Percentiles rank a stretch among this genome's conserved stretches.
These are phyloP conservation scores for Melinopterus prodromus DNA, from an alignment of 2,888 invertebrate species.

Conservation along the genomic window DNA sequence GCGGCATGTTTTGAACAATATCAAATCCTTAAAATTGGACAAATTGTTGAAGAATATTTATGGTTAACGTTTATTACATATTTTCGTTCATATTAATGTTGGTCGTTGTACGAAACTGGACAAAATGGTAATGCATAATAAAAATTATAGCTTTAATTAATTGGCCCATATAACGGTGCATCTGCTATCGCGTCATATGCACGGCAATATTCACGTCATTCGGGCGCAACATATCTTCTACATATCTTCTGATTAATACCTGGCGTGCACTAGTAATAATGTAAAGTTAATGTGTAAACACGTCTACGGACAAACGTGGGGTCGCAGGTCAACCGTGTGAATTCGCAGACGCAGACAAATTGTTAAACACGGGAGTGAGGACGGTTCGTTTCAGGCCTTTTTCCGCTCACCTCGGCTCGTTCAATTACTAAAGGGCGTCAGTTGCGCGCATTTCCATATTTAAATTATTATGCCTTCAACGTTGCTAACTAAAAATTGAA, in stretches of 20 bases:
- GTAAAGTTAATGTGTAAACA: slow-evolving; percentile 56
- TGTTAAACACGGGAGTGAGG: slow-evolving; percentile 52
- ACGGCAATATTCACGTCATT: neutral
- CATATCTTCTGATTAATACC: slow-evolving; percentile 51
- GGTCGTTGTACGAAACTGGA: no score
- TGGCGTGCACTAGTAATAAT: slow-evolving; percentile 59
- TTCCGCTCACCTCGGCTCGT: slow-evolving; percentile 1
- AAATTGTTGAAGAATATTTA: no score
- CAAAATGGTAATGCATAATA: neutral
- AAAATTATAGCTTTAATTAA: neutral
- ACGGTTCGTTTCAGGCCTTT: slow-evolving; percentile 28
- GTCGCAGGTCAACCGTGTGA: slow-evolving; percentile 54
- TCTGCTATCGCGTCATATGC: neutral
- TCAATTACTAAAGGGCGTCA: slow-evolving; percentile 16
- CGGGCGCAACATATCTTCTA: neutral
- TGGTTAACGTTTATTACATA: neutral
- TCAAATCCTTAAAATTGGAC: no score
- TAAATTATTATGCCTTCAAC: slow-evolving; percentile 17
- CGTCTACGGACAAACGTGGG: slow-evolving; percentile 52
- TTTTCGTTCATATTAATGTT: neutral
- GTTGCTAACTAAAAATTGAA: neutral
- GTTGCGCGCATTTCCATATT: slow-evolving; percentile 25
- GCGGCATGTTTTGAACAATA: no score
- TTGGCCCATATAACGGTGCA: neutral
- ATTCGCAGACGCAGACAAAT: slow-evolving; percentile 53